Conservation (phyloP, 2,888 invertebrate genomes). For the Sthenelais limicola region DNA sequence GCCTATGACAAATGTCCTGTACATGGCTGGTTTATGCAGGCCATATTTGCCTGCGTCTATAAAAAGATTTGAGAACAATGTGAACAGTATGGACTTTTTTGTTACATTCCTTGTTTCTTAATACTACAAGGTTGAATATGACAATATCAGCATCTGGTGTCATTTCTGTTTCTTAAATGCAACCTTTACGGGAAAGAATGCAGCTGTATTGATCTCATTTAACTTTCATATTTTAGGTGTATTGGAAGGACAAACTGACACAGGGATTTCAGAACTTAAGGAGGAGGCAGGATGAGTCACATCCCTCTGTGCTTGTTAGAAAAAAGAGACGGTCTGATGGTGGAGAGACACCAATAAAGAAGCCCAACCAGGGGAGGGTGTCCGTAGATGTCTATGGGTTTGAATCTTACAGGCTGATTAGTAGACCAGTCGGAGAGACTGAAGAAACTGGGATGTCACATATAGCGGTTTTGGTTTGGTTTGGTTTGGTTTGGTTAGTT, state of each 20-base stretch:
- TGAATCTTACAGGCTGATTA: neutral
- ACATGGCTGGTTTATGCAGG: too few species aligned
- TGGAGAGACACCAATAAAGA: neutral
- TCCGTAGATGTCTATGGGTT: neutral
- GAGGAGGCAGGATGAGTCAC: neutral
- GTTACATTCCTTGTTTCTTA: too few species aligned
- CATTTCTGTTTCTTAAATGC: neutral
- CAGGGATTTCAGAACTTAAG: neutral
- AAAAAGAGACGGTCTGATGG: neutral
- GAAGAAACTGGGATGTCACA: neutral
- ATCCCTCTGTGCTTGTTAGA: neutral
- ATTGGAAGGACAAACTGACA: neutral
- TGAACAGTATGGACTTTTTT: too few species aligned
- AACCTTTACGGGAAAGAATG: neutral
- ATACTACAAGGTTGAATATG: too few species aligned
- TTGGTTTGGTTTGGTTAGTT: too few species aligned
- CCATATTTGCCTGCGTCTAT: too few species aligned
- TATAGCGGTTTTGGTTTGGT: neutral
- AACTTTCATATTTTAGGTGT: neutral
- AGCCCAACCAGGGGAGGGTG: neutral
- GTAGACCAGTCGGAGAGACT: neutral
- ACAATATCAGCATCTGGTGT: too few species aligned
- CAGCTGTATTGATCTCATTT: neutral
- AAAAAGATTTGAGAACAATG: too few species aligned
- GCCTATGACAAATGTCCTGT: too few species aligned